Evolutionary conservation across 2,113 vertebrate species (phyloP).

Genomic region (Pterocles gutturalis): DNA sequence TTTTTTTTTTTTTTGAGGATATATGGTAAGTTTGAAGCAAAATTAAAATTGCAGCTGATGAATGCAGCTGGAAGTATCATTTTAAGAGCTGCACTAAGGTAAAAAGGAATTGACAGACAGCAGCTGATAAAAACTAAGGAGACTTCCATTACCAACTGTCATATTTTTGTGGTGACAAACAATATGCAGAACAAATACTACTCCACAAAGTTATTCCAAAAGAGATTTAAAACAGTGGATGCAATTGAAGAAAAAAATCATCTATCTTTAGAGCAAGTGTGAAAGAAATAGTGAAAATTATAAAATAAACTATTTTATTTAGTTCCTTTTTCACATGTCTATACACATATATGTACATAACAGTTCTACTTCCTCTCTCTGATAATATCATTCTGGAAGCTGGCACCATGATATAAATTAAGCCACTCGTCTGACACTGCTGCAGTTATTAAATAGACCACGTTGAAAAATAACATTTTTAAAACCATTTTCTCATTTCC

Average conservation of each 20-base stretch:
- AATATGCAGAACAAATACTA: neutral
- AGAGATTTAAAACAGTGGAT: neutral
- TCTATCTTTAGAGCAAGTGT: neutral
- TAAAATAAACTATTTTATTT: neutral
- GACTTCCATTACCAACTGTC: neutral
- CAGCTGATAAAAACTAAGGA: neutral
- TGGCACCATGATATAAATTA: constrained; percentile 61
- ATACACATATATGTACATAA: neutral
- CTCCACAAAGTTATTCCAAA: neutral
- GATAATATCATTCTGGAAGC: constrained; percentile 25
- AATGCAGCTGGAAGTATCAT: neutral
- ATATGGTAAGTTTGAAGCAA: neutral
- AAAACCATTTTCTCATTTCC: constrained; percentile 85
- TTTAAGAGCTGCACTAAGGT: neutral
- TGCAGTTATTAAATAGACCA: constrained; percentile 72
- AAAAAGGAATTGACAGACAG: neutral
- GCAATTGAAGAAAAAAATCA: neutral
- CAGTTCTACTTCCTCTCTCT: neutral
- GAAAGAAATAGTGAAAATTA: neutral
- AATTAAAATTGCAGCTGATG: constrained; percentile 11
- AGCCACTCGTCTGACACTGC: constrained; percentile 53
- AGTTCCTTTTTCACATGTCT: neutral
- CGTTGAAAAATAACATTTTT: constrained; percentile 81
- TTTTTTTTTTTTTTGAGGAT: neutral
- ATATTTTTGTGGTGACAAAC: neutral